These are phyloP conservation scores for Axis porcinus DNA, from an alignment of 2,113 vertebrate species.

Conservation along the genomic window DNA sequence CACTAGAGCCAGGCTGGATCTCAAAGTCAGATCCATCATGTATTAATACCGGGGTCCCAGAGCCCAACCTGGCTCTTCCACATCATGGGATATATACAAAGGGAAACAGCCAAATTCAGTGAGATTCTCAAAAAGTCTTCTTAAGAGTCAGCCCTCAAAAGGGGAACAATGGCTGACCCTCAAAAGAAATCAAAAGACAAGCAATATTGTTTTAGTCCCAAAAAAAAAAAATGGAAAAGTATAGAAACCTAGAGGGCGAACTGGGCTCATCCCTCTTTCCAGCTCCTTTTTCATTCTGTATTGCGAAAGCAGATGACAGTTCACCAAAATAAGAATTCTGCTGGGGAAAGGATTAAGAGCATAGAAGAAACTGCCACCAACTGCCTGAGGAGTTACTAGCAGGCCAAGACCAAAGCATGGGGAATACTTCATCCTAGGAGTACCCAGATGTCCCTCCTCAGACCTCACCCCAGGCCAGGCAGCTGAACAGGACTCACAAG, in stretches of 20 bases:
- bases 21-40: neutral
- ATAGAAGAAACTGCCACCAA: neutral
- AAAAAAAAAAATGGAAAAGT: neutral
- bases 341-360: neutral
- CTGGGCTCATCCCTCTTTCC: neutral
- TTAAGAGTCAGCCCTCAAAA: neutral
- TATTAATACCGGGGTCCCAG: neutral
- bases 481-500: neutral
- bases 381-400: neutral
- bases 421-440: neutral
- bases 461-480: neutral
- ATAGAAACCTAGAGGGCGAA: neutral
- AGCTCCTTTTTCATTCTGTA: neutral
- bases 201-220: neutral
- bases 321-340: neutral
- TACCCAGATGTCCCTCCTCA: neutral
- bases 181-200: slow-evolving; percentile 12
- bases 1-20: neutral
- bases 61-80: neutral
- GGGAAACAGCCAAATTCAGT: neutral
- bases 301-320: neutral
- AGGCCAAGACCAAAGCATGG: neutral
- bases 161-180: neutral
- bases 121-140: slow-evolving; percentile 6
- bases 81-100: neutral